Evolutionary conservation across 1,140 invertebrate genomes (phyloP), one percentile per base, ranked within the genome.

Genomic region (Condylostylus longicornis): DNA sequence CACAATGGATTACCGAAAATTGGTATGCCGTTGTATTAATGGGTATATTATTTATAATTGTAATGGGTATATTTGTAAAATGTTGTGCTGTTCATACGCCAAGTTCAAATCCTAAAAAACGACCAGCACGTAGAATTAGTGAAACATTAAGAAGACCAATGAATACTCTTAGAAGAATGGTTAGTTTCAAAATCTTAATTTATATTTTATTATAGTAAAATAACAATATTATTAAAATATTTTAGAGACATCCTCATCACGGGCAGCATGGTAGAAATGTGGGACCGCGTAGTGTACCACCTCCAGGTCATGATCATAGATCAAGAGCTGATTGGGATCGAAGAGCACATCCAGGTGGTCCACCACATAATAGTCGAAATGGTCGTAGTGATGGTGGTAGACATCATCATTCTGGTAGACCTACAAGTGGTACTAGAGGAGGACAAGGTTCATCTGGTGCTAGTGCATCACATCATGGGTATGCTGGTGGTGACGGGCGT

Each of bases 31-130:
- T 96, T 37, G 65, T 97, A 40, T 61, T 98, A 7, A 86, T 93
- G 64, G 78, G 82, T 15, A 79, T 98, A 33, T 79, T 71, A 22
- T 82, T 98, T 49, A 77, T 98, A 7, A 77, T 96, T 41, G 78
- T 91, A 48, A 98, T 98, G 93, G 93, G 87, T 18, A 64, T 91
- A n/a, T 98, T 99, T 62, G 96, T 99, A 48, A 97, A 98, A 61
- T 95, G 94, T 58, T 98, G 94, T 66, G 94, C 95, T 12, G 94
- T 98, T 35, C 94, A 98, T 61, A 98, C 95, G 28, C 95, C 95
- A 14, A 95, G 89, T 32, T 91, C 82, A 34, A 96, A 97, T 72
- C 93, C 93, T 8, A 89, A 90, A 58, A 83, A 87, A 51, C 78
- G 82, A 33, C 82, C 85, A 1, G 82, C 84, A 5, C 71, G 82